phyloP scores from a whole-genome alignment of 2,888 invertebrate species.

The Calameuta idolon region DNA sequence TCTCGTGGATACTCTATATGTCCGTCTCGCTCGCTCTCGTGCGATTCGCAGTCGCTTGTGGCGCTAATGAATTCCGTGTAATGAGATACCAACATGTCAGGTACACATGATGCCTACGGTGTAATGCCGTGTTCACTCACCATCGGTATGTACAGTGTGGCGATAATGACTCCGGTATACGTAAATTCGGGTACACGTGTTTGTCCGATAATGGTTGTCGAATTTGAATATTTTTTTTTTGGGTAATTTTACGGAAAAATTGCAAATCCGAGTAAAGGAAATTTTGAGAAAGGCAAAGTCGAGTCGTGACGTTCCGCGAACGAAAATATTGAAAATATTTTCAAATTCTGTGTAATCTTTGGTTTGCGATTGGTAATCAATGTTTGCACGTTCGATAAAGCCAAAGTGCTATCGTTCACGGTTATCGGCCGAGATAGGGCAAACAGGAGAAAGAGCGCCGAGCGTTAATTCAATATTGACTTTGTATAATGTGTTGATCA shows the following conservation, averaged over 20 bases:
- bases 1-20: background rate
- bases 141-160: background rate
- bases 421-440: slow-evolving; percentile 9
- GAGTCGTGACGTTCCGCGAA: background rate
- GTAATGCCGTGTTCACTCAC: background rate
- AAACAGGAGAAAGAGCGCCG: slow-evolving; percentile 17
- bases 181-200: slow-evolving; percentile 35
- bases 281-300: background rate
- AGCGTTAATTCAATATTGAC: slow-evolving; percentile 18
- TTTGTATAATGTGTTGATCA: slow-evolving; percentile 14
- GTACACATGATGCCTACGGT: background rate
- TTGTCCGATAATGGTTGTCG: slow-evolving; percentile 29
- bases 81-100: slow-evolving; percentile 29
- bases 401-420: slow-evolving; percentile 7
- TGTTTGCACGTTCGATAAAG: slow-evolving; percentile 24
- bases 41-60: background rate
- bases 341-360: slow-evolving; percentile 19
- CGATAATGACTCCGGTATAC: slow-evolving; percentile 44
- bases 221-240: background rate
- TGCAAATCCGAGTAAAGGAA: background rate
- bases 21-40: background rate
- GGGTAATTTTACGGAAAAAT: background rate
- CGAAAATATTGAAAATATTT: slow-evolving; percentile 13
- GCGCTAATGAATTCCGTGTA: slow-evolving; percentile 39
- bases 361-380: slow-evolving; percentile 15